Evolutionary conservation across 2,888 invertebrate genomes (phyloP), one percentile per base, ranked within the genome.

Genomic region (Mythimna vitellina): DNA sequence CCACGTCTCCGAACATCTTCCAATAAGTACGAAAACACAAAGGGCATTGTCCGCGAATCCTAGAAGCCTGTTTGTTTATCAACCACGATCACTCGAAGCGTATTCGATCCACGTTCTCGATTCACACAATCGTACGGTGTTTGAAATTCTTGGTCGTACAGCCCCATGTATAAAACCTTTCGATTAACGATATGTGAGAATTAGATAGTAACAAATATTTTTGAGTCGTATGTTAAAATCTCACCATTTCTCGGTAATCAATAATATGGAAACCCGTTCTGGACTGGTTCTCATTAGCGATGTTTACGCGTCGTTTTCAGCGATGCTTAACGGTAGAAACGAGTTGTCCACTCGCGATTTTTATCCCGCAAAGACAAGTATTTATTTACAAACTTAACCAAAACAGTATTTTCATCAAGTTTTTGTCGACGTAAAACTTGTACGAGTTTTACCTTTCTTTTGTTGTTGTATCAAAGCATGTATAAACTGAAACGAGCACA

Each of bases 61-160:
- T 89, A 91, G 87, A 89, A 89, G 86, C 89, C 90, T 87, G 91
- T 92, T 93, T 94, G 91, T 93, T 93, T 93, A 94, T 93, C 92
- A 90, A 90, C 85, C 88, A 90, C 92, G 89, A 93, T 90, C 88
- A 84, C 85, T 90, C 89, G 85, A 90, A 90, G 85, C 85, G 89
- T 92, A 96, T 95, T 95, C 96, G 90, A 92, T 92, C 79, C 96
- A 95, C 96, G 96, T 95, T 89, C 91, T 85, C 91, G 91, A 93
- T 95, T 95, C 95, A 94, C 95, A 95, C 96, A 95, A 94, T 89
- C 90, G 88, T 92, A 93, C 91, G 90, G 91, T 92, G 90, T 90
- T 93, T 90, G 90, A 88, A 92, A 95, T 95, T 93, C 94, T 90
- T 90, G 85, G 81, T 81, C 87, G 87, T 78, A 83, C 83, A 88